These are phyloP conservation scores for Lithobates sylvaticus DNA, from an alignment of 2,797 vertebrate genomes.

Conservation along the genomic window DNA sequence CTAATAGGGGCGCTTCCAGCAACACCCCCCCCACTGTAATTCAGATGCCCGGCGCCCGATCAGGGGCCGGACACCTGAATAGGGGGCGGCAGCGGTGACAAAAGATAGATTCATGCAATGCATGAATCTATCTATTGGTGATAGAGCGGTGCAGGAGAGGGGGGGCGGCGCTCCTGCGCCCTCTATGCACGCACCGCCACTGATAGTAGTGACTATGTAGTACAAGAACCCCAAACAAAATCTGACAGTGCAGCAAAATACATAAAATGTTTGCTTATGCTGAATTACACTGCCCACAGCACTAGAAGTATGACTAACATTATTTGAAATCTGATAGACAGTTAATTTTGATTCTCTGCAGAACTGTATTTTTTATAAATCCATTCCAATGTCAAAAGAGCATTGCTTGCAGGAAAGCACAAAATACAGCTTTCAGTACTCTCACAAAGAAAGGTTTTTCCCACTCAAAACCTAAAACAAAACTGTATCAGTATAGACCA, in stretches of 20 bases:
- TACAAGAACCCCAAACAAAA: background rate
- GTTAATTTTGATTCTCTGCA: background rate
- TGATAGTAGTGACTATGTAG: background rate
- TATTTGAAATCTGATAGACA: constrained; percentile 2
- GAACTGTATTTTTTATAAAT: background rate
- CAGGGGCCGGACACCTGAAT: too few relatives aligned
- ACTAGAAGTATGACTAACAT: background rate
- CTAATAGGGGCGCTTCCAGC: too few relatives aligned
- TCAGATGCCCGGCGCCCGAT: too few relatives aligned
- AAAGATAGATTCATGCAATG: too few relatives aligned
- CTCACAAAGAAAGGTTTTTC: background rate
- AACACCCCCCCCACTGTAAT: too few relatives aligned
- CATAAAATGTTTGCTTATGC: constrained; percentile 1
- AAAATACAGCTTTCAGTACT: constrained; percentile 4
- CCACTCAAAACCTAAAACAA: constrained; percentile 5
- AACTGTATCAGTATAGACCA: constrained; percentile 3
- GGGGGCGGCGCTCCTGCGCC: too few relatives aligned
- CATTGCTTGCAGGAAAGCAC: background rate
- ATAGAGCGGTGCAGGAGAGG: too few relatives aligned
- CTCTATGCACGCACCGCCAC: too few relatives aligned
- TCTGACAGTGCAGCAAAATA: constrained; percentile 15
- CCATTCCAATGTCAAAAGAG: background rate
- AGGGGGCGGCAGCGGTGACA: too few relatives aligned
- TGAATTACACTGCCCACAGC: constrained; percentile 17
- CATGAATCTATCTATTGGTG: too few relatives aligned